Evolutionary conservation across 2,797 vertebrate genomes (phyloP), one percentile per base, ranked within the genome.

Genomic region (Melopsittacus undulatus): DNA sequence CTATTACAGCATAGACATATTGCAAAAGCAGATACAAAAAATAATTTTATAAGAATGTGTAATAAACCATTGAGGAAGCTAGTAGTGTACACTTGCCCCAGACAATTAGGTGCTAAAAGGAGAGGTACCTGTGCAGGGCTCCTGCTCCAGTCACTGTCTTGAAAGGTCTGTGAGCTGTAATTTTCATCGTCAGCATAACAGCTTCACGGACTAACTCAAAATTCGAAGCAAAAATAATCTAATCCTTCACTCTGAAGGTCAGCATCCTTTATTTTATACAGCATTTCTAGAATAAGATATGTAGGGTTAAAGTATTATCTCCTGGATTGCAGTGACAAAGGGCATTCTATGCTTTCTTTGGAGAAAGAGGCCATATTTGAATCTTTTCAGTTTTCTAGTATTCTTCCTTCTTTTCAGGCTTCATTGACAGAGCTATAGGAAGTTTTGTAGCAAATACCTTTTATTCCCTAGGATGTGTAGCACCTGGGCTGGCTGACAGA

Each of bases 391-490:
- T 11, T 49, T 51, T 73, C 32, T 45, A 63, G 21, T 61, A 61
- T 59, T 90, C 90, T 56, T 69, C 23, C 67, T 23, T 81, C 72
- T 76, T 89, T 87, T 38, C 73, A 96, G 66, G 77, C 45, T 92
- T 91, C 85, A 73, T 8, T 61, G 77, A 91, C 51, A 90, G 49
- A 6, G 1, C 56, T 73, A 64, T 56, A 90, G 80, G 79, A 94
- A 94, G 89, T 88, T 92, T 80, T 4, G 10, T 8, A 90, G 67
- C 74, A 90, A 92, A 91, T 89, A 62, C 56, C 40, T 75, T 83
- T 69, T 90, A 81, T 91, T 51, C 89, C 77, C 61, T 61, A 91
- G 77, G 87, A 93, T 83, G 79, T 5, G 3, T 3, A 83, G 83
- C 89, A 90, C 92, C 91, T 90, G 89, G 63, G 70, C 69, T 91